Percentiles rank a stretch among this genome's conserved stretches.
Evolutionary conservation across 2,113 vertebrate species (phyloP).

Genomic region (Nibea coibor): DNA sequence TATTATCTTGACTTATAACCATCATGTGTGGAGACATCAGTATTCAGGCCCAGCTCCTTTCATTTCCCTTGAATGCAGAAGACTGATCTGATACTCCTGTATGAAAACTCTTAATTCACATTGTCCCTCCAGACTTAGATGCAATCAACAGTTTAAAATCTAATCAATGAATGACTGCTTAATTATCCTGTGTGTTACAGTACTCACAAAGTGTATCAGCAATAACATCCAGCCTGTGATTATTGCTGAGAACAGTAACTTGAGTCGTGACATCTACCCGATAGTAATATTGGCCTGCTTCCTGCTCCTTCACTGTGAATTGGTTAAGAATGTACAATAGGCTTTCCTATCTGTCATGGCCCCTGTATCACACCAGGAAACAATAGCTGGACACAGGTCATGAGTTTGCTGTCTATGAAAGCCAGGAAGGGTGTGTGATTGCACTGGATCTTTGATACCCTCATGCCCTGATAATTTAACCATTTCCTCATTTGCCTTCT

Average conservation of each 20-base stretch:
- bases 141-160: neutral
- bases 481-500: slow-evolving; percentile 42
- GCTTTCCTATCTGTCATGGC: slow-evolving; percentile 20
- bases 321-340: slow-evolving; percentile 24
- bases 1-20: neutral
- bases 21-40: neutral
- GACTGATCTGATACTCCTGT: neutral
- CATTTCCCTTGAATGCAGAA: neutral
- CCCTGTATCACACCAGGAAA: slow-evolving; percentile 49
- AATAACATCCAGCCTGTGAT: slow-evolving; percentile 25
- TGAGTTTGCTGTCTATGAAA: slow-evolving; percentile 15
- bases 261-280: slow-evolving; percentile 9
- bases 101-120: neutral
- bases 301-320: slow-evolving; percentile 29
- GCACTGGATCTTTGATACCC: slow-evolving; percentile 41
- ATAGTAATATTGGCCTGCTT: slow-evolving; percentile 22
- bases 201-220: neutral
- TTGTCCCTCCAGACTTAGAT: neutral
- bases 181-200: slow-evolving; percentile 11
- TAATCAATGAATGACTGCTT: neutral
- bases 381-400: slow-evolving; percentile 46
- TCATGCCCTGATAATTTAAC: slow-evolving; percentile 38
- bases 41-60: neutral
- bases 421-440: slow-evolving; percentile 22
- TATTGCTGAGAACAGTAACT: slow-evolving; percentile 21